Evolutionary conservation across 2,797 vertebrate genomes (phyloP).

Genomic region (Propithecus deckenii): DNA sequence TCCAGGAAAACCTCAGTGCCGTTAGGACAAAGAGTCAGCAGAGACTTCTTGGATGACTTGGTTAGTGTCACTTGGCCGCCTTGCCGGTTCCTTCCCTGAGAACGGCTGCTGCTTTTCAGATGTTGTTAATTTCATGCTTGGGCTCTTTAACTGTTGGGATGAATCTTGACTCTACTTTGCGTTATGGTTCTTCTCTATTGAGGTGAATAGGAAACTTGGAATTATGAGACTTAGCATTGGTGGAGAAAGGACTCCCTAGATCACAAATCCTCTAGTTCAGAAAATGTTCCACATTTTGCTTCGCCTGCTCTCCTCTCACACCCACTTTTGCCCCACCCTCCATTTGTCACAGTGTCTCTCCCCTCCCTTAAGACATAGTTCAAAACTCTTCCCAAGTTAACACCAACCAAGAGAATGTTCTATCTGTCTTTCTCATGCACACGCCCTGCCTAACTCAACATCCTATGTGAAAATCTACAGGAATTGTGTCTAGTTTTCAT

Average conservation of each 20-base stretch:
- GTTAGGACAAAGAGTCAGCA: not conserved
- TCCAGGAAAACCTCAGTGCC: not conserved
- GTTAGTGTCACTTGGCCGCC: not conserved
- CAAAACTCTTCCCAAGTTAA: conserved; percentile 55
- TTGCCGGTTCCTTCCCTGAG: not conserved
- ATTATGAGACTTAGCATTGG: not conserved
- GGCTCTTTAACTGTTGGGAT: not conserved
- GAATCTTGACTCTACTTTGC: not conserved
- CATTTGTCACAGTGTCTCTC: conserved; percentile 39
- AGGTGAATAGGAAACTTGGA: not conserved
- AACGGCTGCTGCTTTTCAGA: not conserved
- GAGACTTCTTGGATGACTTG: conserved; percentile 31
- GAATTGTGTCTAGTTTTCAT: not conserved
- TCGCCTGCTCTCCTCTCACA: not conserved
- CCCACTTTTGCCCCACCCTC: conserved; percentile 3
- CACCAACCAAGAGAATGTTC: conserved; percentile 50
- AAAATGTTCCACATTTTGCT: not conserved
- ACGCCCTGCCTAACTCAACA: conserved; percentile 27
- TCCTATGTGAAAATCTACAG: not conserved
- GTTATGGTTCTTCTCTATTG: not conserved
- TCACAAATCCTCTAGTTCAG: not conserved
- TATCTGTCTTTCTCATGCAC: not conserved
- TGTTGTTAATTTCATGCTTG: not conserved
- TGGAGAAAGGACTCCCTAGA: not conserved
- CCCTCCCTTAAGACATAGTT: conserved; percentile 39